These are phyloP conservation scores for Lathamus discolor DNA, from an alignment of 2,113 vertebrate genomes.

Conservation along the genomic window DNA sequence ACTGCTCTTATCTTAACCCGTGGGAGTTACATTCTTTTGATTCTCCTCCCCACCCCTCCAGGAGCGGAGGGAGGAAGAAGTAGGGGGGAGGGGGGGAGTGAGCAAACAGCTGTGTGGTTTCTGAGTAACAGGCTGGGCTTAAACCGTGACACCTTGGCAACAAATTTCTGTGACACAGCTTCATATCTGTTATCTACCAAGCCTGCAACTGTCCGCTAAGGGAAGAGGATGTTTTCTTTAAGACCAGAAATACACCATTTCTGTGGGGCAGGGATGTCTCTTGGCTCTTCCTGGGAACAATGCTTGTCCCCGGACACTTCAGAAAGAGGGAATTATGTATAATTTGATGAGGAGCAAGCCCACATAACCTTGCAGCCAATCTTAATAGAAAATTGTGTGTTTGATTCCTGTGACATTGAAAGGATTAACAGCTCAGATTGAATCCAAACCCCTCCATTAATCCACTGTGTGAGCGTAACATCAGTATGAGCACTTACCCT, in stretches of 20 bases:
- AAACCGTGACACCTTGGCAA: neutral
- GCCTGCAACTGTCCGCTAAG: fast-evolving
- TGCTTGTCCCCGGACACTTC: neutral
- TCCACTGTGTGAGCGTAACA: neutral
- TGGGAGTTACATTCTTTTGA: too few species aligned
- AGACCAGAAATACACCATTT: neutral
- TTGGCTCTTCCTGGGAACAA: fast-evolving
- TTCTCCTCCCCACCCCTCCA: too few species aligned
- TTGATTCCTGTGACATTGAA: neutral
- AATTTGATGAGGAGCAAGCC: neutral
- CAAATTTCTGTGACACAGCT: neutral
- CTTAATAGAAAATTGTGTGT: neutral
- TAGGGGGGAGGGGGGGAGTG: too few species aligned
- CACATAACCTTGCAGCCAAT: neutral
- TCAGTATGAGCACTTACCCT: neutral
- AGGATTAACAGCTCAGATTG: slow-evolving; percentile 12
- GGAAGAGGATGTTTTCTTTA: neutral
- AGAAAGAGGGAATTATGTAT: neutral
- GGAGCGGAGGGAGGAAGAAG: too few species aligned
- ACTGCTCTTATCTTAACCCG: too few species aligned
- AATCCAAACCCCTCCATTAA: neutral
- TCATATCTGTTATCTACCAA: neutral
- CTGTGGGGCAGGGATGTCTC: neutral
- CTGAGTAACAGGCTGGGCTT: too few species aligned
- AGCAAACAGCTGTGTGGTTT: too few species aligned